Evolutionary conservation across 2,797 vertebrate species (phyloP), one percentile per base, ranked within the genome.

Genomic region (Falco rusticolus): DNA sequence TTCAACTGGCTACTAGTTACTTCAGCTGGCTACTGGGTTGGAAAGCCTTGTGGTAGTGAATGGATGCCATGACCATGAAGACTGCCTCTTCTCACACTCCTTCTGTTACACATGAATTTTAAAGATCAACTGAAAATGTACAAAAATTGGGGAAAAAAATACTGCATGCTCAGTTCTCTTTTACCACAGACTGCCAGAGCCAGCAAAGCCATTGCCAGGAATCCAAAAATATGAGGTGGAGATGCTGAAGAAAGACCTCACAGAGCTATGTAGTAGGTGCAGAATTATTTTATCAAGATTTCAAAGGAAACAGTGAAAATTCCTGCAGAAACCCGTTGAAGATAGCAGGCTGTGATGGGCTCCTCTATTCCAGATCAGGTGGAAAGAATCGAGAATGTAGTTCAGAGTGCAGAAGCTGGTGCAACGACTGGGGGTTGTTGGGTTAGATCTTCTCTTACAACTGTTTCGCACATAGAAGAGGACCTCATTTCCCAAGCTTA

Each of bases 201-300:
- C 60, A 64, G 8, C 0, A 22, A 63, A 18, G 26, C 28, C 16
- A 19, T 5, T 3, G 6, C 0, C 9, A 28, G 26, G 17, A 63
- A 91, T 17, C 3, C 2, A 6, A 25, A 84, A 87, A 13, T 6
- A 47, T 60, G 57, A 81, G 50, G 50, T 4, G 4, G 60, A 70
- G 24, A 66, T 48, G 45, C 19, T 80, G 61, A 68, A 37, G 18
- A 71, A 43, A 77, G 16, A 22, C 21, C 33, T 45, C 50, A n/a
- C 48, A 57, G 72, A 80, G 77, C 37, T 14, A 6, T 4, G 4
- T 3, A 17, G 18, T 5, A 48, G 34, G 20, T 45, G 37, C 26
- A 43, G 65, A 86, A 76, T 51, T 61, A 25, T 0, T 0, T 16
- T 61, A 47, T 13, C 16, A 26, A 50, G 31, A 34, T 59, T 68